These are phyloP conservation scores for Acanthurus leucopareius DNA, from an alignment of 2,797 vertebrate genomes.

Conservation along the genomic window DNA sequence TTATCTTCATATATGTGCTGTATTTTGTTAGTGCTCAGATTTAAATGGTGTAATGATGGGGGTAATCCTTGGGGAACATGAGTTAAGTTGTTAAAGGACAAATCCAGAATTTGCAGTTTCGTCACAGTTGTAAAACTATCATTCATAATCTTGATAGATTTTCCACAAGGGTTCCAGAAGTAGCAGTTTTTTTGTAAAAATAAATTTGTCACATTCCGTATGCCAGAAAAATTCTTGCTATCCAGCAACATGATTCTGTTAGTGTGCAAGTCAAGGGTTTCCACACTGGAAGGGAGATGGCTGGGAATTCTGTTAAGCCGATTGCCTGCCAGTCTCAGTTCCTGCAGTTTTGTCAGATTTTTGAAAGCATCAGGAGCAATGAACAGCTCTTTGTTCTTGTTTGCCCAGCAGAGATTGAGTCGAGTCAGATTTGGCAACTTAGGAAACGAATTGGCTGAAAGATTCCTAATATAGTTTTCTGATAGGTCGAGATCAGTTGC, in stretches of 20 bases:
- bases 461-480: slow-evolving; percentile 87
- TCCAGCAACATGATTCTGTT: slow-evolving; percentile 86
- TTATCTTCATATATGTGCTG: slow-evolving; percentile 82
- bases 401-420: slow-evolving; percentile 88
- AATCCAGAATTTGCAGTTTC: slow-evolving; percentile 83
- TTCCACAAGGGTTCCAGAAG: slow-evolving; percentile 88
- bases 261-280: slow-evolving; percentile 80
- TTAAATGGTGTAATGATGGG: slow-evolving; percentile 79
- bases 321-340: slow-evolving; percentile 84
- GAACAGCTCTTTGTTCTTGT: slow-evolving; percentile 58
- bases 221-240: slow-evolving; percentile 74
- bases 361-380: slow-evolving; percentile 83
- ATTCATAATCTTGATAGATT: slow-evolving; percentile 73
- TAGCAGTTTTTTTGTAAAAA: slow-evolving; percentile 92
- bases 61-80: slow-evolving; percentile 87
- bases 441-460: slow-evolving; percentile 79
- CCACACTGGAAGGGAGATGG: slow-evolving; percentile 84
- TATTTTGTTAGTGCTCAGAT: slow-evolving; percentile 89
- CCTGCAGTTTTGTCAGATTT: slow-evolving; percentile 82
- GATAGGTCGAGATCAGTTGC: slow-evolving; percentile 88
- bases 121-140: slow-evolving; percentile 83
- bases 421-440: slow-evolving; percentile 80
- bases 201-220: slow-evolving; percentile 85
- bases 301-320: slow-evolving; percentile 82
- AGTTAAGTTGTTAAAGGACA: slow-evolving; percentile 92